Base-by-base conservation (phyloP, 2,113 vertebrate species). In the Tyto alba region DNA sequence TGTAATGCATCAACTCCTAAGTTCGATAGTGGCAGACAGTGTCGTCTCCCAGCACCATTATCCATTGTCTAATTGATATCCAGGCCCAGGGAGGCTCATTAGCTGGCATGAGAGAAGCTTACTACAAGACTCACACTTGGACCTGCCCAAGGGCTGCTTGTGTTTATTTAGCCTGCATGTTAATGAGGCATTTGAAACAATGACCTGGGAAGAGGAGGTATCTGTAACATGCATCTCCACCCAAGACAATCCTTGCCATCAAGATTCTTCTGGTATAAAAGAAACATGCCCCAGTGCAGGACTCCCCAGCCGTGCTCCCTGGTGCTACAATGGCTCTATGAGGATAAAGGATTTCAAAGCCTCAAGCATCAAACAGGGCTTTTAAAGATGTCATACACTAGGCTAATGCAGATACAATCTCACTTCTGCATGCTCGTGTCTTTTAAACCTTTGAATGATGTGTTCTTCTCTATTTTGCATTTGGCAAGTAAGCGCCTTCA, bases 271-370 rank as follows among this genome's bases (percentile, higher is more conserved):
- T 4, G 16, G 40, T 0, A 0, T 19, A 60, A 52, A 59, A 41
- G 23, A 17, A 36, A 9, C 12, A 3, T 2, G 16, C 5, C 56
- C 18, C 1, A 6, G 30, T 16, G 40, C n/a, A 17, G 67, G 43
- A 5, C 30, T 73, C 38, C 55, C 74, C 4, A 3, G 27, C 27
- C 48, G 7, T 1, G 2, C 10, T 26, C 27, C 17, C 29, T 14
- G 43, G 41, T 0, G 0, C 36, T 5, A 16, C 45, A 7, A 5
- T 9, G 56, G 47, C n/a, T 80, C 22, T 34, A 30, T 22, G 2
- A 75, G 47, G 18, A 20, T 23, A 55, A 60, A 55, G 75, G 30
- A 29, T 21, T 52, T 7, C 36, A 64, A 47, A 4, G 4, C 55
- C 55, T 69, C 11, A 6, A 22, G 26, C 14, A 9, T 45, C 29